These are phyloP conservation scores for Anas bahamensis DNA, from an alignment of 2,797 vertebrate species.

Conservation along the genomic window DNA sequence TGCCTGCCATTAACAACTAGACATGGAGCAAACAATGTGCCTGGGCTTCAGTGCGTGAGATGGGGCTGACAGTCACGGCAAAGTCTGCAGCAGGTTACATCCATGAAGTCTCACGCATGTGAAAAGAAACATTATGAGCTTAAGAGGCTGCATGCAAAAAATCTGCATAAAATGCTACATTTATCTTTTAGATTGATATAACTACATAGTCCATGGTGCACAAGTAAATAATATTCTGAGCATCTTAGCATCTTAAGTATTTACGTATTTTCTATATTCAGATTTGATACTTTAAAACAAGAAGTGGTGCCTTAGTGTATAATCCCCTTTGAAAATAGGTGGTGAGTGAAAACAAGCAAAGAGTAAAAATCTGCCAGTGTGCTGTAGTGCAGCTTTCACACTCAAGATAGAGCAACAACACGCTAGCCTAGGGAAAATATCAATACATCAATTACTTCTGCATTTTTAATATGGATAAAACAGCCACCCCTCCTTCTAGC, in stretches of 20 bases:
- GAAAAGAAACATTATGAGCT: not conserved
- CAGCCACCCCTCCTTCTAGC: not conserved
- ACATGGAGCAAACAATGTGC: not conserved
- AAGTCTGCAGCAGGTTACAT: not conserved
- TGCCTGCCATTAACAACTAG: not conserved
- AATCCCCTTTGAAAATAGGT: not conserved
- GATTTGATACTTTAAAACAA: not conserved
- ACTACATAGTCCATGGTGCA: not conserved
- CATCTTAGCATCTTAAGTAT: not conserved
- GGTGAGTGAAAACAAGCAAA: not conserved
- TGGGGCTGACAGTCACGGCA: not conserved
- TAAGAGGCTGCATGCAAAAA: not conserved
- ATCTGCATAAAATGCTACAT: not conserved
- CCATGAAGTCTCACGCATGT: not conserved
- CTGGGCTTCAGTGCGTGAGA: rapidly evolving
- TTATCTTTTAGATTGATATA: not conserved
- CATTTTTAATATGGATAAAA: constrained; percentile 28
- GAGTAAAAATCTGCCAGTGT: not conserved
- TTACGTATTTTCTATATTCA: not conserved
- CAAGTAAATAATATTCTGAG: not conserved
- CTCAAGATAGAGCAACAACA: not conserved
- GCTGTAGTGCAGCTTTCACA: not conserved
- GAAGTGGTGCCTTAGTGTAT: not conserved
- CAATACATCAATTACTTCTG: constrained; percentile 12
- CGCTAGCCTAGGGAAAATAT: not conserved